phyloP scores from a whole-genome alignment of 2,797 vertebrate genomes.

The Hybognathus amarus region DNA sequence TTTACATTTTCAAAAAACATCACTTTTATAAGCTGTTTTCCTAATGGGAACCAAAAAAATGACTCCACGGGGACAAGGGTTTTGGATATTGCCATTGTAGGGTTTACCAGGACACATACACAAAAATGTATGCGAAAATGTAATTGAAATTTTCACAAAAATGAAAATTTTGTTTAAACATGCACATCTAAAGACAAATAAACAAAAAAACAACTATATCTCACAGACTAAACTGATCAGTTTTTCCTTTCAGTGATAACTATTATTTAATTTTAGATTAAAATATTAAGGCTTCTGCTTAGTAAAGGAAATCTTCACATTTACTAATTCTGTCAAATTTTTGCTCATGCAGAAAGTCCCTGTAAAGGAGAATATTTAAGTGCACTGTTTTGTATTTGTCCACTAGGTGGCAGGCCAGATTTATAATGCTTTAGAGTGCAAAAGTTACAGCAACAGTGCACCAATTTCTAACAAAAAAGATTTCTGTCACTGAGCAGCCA shows the following conservation, averaged over 20 bases:
- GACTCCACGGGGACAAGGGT: too few species aligned
- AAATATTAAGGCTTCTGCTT: background rate
- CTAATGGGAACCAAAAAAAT: too few species aligned
- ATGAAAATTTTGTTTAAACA: too few species aligned
- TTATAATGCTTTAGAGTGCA: background rate
- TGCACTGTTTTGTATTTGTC: background rate
- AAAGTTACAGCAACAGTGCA: background rate
- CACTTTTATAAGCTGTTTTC: too few species aligned
- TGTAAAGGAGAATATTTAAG: background rate
- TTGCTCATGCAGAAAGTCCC: background rate
- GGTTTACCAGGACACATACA: too few species aligned
- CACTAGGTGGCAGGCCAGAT: slow-evolving; percentile 20
- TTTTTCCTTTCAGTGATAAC: background rate
- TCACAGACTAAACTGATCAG: background rate
- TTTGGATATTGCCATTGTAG: too few species aligned
- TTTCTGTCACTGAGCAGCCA: background rate
- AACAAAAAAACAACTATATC: too few species aligned
- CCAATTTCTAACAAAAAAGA: background rate
- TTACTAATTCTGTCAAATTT: background rate
- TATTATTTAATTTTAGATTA: background rate
- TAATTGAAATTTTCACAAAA: too few species aligned
- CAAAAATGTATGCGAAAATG: too few species aligned
- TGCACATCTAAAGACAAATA: too few species aligned
- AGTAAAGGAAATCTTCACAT: background rate
- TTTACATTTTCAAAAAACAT: background rate